Evolutionary conservation across 2,888 invertebrate genomes (phyloP).

Genomic region (Cylloceria caligata): DNA sequence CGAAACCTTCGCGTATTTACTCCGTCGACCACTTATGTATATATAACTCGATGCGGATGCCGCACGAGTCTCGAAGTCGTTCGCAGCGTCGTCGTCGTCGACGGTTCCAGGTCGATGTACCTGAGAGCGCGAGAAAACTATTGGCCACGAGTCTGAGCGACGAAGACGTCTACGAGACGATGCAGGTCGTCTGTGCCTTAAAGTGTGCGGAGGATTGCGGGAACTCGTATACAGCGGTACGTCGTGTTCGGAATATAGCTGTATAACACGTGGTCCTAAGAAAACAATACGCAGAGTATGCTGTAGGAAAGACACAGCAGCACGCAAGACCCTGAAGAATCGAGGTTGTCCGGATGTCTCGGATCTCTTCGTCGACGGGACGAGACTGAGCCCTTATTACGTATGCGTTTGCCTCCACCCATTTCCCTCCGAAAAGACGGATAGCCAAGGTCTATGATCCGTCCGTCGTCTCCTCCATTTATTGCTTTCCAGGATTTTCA

Average conservation of each 20-base stretch:
- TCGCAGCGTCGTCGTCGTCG: conserved; percentile 32
- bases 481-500: conserved; percentile 14
- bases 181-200: conserved; percentile 43
- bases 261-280: conserved; percentile 45
- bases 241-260: conserved; percentile 29
- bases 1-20: conserved; percentile 32
- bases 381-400: conserved; percentile 60
- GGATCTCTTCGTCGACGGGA: conserved; percentile 59
- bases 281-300: conserved; percentile 58
- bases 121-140: conserved; percentile 44
- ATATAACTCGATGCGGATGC: conserved; percentile 49
- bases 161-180: conserved; percentile 47
- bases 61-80: conserved; percentile 53
- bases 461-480: not conserved
- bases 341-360: conserved; percentile 65
- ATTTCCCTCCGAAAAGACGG: not conserved
- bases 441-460: conserved; percentile 24
- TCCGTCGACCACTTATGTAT: conserved; percentile 28
- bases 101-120: conserved; percentile 65
- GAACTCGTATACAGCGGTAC: conserved; percentile 38
- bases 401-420: conserved; percentile 60
- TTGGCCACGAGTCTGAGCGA: conserved; percentile 42
- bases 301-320: conserved; percentile 18
- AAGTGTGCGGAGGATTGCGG: conserved; percentile 5
- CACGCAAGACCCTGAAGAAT: conserved; percentile 58